Percentiles rank a stretch among this genome's conserved stretches.
Conservation (phyloP, 2,888 invertebrate species). For the Drosophila birchii region DNA sequence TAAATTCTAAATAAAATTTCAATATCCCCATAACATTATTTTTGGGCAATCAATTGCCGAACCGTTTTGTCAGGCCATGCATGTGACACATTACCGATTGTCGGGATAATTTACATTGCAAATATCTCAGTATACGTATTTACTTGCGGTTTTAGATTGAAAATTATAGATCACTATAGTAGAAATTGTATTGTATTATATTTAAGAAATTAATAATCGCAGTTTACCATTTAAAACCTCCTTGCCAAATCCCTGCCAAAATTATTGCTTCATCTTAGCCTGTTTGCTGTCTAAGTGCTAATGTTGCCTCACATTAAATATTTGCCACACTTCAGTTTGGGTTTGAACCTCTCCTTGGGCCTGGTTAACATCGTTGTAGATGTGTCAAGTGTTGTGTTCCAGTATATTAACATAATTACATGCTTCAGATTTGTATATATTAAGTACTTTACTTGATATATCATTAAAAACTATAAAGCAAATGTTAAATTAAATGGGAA, state of each 20-base stretch:
- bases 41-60: constrained; percentile 49
- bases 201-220: neutral
- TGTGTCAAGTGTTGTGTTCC: constrained; percentile 47
- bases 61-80: constrained; percentile 18
- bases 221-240: neutral
- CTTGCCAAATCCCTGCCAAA: neutral
- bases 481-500: neutral
- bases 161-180: neutral
- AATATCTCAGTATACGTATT: neutral
- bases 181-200: too few relatives aligned
- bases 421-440: neutral
- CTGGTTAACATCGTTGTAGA: constrained; percentile 8
- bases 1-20: constrained; percentile 54
- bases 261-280: neutral
- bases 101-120: constrained; percentile 7
- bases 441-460: neutral
- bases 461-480: neutral
- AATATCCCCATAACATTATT: constrained; percentile 51
- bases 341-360: neutral
- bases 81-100: constrained; percentile 29
- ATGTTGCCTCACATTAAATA: constrained; percentile 3
- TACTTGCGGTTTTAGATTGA: neutral
- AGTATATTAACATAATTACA: constrained; percentile 37
- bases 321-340: constrained; percentile 6
- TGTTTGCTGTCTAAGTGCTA: neutral